Evolutionary conservation across 2,113 vertebrate species (phyloP).

Genomic region (Ctenodactylus gundi): DNA sequence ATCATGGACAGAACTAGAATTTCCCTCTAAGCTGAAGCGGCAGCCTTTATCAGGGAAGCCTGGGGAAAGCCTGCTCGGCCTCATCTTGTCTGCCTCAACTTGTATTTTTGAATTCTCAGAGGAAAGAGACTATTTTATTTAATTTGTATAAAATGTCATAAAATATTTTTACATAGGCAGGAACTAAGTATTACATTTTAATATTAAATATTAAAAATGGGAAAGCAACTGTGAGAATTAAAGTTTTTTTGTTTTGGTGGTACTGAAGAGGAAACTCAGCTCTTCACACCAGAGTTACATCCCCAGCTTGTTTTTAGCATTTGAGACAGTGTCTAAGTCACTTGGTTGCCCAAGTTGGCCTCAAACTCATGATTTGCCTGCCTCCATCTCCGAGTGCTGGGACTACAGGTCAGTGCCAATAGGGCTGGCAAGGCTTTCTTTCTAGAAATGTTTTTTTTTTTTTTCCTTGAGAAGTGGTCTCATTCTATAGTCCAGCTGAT

Average conservation of each 20-base stretch:
- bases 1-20: background rate
- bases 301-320: no score
- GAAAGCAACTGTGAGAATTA: background rate
- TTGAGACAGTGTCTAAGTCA: no score
- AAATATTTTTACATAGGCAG: background rate
- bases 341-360: no score
- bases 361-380: no score
- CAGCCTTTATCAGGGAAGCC: background rate
- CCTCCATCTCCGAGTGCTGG: no score
- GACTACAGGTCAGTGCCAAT: no score
- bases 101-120: conserved; percentile 46
- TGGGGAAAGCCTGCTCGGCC: background rate
- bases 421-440: no score
- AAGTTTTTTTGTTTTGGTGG: background rate
- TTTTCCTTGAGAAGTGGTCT: no score
- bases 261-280: no score
- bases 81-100: background rate
- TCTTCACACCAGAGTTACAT: no score
- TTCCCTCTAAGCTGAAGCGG: background rate
- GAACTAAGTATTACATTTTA: conserved; percentile 22
- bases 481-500: no score
- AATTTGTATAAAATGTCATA: conserved; percentile 15
- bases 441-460: no score
- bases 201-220: conserved; percentile 11
- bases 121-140: background rate